These are phyloP conservation scores for Camponotus pennsylvanicus DNA, from an alignment of 1,140 invertebrate species.

Conservation along the genomic window DNA sequence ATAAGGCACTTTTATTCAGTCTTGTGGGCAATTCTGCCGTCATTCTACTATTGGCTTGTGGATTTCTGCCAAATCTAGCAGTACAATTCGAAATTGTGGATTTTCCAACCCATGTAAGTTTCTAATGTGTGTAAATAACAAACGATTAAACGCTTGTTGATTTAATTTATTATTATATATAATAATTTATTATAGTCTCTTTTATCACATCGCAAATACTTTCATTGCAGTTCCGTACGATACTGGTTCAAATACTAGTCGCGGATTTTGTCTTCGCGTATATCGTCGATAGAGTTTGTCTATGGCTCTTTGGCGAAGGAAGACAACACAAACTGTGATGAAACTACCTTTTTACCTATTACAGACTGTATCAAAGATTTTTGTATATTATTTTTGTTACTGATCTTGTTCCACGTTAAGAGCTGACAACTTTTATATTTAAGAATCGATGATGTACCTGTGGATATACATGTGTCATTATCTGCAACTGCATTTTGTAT, in stretches of 20 bases:
- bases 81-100: constrained; percentile 96
- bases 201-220: constrained; percentile 31
- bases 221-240: constrained; percentile 93
- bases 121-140: background rate
- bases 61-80: constrained; percentile 92
- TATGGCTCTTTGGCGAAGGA: constrained; percentile 96
- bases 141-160: background rate
- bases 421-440: constrained; percentile 47
- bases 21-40: constrained; percentile 91
- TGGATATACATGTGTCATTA: constrained; percentile 9
- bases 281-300: constrained; percentile 93
- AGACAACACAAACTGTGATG: constrained; percentile 85
- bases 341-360: constrained; percentile 51
- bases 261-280: constrained; percentile 94
- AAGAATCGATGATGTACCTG: constrained; percentile 25
- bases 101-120: constrained; percentile 93
- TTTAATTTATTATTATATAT: no score
- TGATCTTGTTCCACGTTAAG: constrained; percentile 66
- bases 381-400: constrained; percentile 57
- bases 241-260: constrained; percentile 92
- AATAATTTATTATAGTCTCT: background rate
- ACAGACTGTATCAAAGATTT: constrained; percentile 54
- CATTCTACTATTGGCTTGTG: constrained; percentile 92
- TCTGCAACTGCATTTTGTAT: constrained; percentile 32
- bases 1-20: constrained; percentile 97